Evolutionary conservation across 2,113 vertebrate species (phyloP), one percentile per base, ranked within the genome.

Genomic region (Heterocephalus glaber): DNA sequence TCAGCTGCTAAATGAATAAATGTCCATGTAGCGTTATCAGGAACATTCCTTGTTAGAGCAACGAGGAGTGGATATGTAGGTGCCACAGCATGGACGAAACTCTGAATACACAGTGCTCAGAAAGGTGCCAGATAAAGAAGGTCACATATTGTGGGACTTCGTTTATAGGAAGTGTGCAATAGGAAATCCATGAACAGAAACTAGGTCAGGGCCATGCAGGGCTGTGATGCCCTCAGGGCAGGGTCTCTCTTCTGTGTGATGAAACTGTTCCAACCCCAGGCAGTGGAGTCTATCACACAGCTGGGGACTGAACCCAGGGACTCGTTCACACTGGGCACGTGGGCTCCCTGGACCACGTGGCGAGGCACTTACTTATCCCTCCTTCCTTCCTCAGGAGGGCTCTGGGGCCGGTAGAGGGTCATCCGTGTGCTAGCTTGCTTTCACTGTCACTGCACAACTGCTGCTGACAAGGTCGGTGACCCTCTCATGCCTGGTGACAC

Each of bases 201-300:
- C 76, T 0, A 44, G 47, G 20, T 0, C 1, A 33, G 80, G 9
- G 84, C 58, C 24, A 38, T 49, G 28, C 14, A 6, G 30, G 61
- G 54, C 35, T 2, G 3, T 19, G 33, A 28, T 47, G 44, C 41
- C 1, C 1, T 13, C 0, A n/a, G 9, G 28, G 22, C 0, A 0
- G 19, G 30, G 38, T 9, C 2, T 80, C 77, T 4, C n/a, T 68
- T 3, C 20, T 14, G 38, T 38, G 38, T 28, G 22, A 70, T 30
- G 20, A 20, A 11, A 30, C 83, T 1, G 38, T 26, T 22, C 86
- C 61, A 35, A 38, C 80, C 61, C 0, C 13, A 9, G 82, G 11
- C 0, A n/a, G 49, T 3, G 30, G 49, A 33, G 9, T 68, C 0
- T 44, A 5, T 3, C 44, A 24, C 41, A 44, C 70, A 47, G 30